phyloP scores from a whole-genome alignment of 2,888 invertebrate species.

The Incurvaria masculella region DNA sequence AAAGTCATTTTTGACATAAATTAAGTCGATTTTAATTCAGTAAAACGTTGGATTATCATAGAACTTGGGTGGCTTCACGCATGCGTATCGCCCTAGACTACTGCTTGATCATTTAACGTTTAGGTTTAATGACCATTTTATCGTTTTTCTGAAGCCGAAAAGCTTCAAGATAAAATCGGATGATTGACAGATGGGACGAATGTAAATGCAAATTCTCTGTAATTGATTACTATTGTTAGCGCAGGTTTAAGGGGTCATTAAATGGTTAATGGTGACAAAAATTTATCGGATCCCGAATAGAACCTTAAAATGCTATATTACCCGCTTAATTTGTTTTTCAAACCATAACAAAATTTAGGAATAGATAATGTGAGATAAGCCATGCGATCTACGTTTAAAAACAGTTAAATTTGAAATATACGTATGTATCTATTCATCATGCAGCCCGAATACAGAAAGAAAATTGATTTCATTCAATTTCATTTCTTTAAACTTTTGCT shows the following conservation, averaged over 20 bases:
- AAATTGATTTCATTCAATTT: no score
- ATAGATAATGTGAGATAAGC: no score
- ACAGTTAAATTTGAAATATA: no score
- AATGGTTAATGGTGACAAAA: background rate
- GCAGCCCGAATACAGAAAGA: no score
- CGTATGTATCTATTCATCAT: no score
- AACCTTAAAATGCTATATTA: no score
- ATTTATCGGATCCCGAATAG: no score
- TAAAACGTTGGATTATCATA: constrained; percentile 27
- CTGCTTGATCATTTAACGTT: background rate
- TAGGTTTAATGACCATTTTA: background rate
- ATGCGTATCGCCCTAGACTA: background rate
- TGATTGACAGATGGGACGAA: background rate
- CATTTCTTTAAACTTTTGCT: no score
- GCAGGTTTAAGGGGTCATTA: background rate
- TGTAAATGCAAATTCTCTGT: background rate
- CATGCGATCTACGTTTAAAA: no score
- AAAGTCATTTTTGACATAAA: constrained; percentile 42
- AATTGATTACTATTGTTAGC: background rate
- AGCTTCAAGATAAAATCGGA: background rate
- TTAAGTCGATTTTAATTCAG: constrained; percentile 40
- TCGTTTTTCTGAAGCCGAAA: background rate
- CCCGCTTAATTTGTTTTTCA: no score
- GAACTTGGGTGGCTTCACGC: constrained; percentile 21
- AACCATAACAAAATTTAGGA: no score